Conservation (phyloP, 2,797 vertebrate species). For the Arctocebus calabarensis region DNA sequence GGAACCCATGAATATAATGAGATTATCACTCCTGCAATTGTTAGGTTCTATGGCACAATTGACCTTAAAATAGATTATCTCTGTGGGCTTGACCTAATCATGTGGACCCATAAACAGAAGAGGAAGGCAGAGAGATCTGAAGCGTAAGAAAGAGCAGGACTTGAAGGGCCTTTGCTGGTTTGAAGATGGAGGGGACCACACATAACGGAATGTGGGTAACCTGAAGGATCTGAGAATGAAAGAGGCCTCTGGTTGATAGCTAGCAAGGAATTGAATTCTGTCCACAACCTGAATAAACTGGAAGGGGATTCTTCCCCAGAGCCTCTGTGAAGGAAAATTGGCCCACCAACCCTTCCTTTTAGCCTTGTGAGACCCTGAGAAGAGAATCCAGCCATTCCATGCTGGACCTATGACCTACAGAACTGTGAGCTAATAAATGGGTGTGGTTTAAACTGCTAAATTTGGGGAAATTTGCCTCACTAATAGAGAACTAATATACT, state of each 20-base stretch:
- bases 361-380: conserved; percentile 39
- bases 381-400: not conserved
- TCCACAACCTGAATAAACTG: not conserved
- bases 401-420: not conserved
- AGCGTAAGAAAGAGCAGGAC: not conserved
- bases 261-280: not conserved
- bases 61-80: not conserved
- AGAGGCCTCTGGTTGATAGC: not conserved
- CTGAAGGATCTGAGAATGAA: not conserved
- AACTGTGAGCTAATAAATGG: not conserved
- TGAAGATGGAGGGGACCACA: not conserved
- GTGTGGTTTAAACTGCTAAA: not conserved
- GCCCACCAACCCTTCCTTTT: not conserved
- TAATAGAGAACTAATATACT: not conserved
- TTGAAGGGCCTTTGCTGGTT: not conserved
- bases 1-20: not conserved
- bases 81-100: not conserved
- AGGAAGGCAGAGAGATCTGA: not conserved
- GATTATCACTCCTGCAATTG: not conserved
- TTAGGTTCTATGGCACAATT: not conserved
- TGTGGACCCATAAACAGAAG: not conserved
- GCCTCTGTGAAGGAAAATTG: not conserved
- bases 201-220: not conserved
- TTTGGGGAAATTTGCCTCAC: conserved; percentile 34
- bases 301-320: not conserved